Conservation (phyloP, 2,113 vertebrate genomes). For the Zosterops japonicus region DNA sequence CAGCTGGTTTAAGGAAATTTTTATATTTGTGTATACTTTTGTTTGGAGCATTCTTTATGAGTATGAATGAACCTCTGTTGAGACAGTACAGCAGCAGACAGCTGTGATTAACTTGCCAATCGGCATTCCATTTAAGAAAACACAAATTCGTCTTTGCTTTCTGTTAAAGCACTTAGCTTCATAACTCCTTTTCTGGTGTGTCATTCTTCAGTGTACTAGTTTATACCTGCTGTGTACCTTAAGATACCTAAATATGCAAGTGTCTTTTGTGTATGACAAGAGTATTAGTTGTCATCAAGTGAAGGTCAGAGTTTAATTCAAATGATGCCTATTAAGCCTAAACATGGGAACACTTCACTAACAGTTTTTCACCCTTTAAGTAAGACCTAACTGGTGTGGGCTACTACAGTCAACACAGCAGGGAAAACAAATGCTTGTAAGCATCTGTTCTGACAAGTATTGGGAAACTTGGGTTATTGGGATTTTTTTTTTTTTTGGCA, state of each 20-base stretch:
- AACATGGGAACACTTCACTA: background rate
- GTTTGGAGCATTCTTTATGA: background rate
- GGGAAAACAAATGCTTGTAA: background rate
- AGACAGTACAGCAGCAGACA: background rate
- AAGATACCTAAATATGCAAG: background rate
- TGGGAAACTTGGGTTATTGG: background rate
- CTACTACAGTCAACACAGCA: background rate
- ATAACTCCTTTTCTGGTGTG: background rate
- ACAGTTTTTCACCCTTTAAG: background rate
- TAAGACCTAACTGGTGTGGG: background rate
- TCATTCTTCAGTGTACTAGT: background rate
- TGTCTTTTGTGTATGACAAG: background rate
- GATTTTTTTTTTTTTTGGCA: background rate
- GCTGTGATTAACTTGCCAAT: background rate
- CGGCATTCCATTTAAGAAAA: background rate
- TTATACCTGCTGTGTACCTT: background rate
- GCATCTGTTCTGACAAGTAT: background rate
- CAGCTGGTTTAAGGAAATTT: background rate
- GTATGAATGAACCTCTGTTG: fast-evolving
- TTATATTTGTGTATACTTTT: background rate
- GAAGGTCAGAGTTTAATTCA: background rate
- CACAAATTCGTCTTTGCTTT: background rate
- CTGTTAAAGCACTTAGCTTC: background rate
- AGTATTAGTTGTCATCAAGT: background rate
- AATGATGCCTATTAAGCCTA: background rate